Base-by-base conservation (phyloP, 2,888 invertebrate genomes). In the Linnaemya tessellans region DNA sequence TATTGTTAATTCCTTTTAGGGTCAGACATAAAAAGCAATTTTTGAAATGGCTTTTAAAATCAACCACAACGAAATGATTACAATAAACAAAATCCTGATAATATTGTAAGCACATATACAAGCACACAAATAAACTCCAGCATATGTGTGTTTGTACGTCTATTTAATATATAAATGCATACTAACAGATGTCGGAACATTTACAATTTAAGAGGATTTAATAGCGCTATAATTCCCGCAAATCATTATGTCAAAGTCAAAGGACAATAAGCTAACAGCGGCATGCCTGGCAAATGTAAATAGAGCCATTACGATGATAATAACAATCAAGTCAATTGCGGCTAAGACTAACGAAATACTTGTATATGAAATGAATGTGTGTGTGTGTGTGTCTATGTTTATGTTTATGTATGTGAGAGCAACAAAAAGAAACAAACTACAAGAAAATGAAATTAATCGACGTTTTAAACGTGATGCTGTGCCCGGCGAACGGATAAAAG, bases 141-240 rank as follows among this genome's bases (percentile, higher is more conserved):
- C 20, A 25, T 65, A 43, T 62, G 5, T 18, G 15, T 65, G 25
- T 51, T 1, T 60, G 49, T 30, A 30, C 30, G 5, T 62, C 43
- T 60, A 22, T 58, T 62, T 22, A 38, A 25, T 25, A 75, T 25
- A 75, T 38, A 68, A 68, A 64, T 68, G 30, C 58, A 58, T 49
- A 49, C 58, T 20, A 79, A 79, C 85, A 82, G 85, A 82, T 79
- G 85, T 71, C 79, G 41, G 60, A 79, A 70, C 84, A 81, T 82
- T 70, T 51, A 80, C 80, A 80, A 82, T 82, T 82, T 85, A 82
- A 85, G 81, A 85, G 81, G 85, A 85, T 75, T 85, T 85, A 85
- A 82, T 85, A 79, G 84, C 84, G 84, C 81, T 81, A 81, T 81
- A 84, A 84, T 85, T 82, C 85, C 77, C 82, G 82, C 79, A 85